Evolutionary conservation across 2,888 invertebrate species (phyloP).

Genomic region (Ceriagrion tenellum): DNA sequence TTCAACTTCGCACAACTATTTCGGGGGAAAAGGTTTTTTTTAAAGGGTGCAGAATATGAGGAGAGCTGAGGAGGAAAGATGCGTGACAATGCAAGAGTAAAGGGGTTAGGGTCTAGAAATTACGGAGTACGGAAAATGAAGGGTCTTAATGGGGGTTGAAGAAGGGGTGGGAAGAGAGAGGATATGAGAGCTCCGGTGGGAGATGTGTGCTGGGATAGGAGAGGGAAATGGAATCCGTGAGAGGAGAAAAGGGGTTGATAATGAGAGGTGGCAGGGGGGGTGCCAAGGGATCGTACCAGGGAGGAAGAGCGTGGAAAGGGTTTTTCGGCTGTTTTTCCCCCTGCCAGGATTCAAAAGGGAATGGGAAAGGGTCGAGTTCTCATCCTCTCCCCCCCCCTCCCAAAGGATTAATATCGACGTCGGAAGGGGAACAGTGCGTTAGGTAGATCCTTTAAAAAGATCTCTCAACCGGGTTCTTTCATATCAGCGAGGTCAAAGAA

Average conservation of each 20-base stretch:
- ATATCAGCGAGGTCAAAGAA: too few relatives aligned
- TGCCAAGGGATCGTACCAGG: neutral
- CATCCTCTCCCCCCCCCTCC: neutral
- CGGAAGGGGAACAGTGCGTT: neutral
- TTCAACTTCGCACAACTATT: too few relatives aligned
- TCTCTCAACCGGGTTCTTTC: too few relatives aligned
- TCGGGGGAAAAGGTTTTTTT: neutral
- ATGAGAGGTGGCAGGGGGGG: neutral
- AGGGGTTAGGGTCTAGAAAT: neutral
- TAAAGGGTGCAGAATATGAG: too few relatives aligned
- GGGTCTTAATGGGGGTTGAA: too few relatives aligned
- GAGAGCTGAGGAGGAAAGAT: neutral
- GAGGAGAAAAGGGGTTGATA: neutral
- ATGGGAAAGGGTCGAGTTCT: neutral
- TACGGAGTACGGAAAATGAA: neutral
- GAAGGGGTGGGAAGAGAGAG: too few relatives aligned
- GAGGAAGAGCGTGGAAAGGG: too few relatives aligned
- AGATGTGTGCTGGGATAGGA: neutral
- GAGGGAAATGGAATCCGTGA: neutral
- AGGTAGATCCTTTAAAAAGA: neutral
- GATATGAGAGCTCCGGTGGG: neutral
- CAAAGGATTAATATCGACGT: slow-evolving; percentile 7
- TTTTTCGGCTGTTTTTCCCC: too few relatives aligned
- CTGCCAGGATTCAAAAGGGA: too few relatives aligned
- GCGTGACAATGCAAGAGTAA: neutral